Evolutionary conservation across 2,888 invertebrate species (phyloP), one percentile per base, ranked within the genome.

Genomic region (Drosophila nigricruria): DNA sequence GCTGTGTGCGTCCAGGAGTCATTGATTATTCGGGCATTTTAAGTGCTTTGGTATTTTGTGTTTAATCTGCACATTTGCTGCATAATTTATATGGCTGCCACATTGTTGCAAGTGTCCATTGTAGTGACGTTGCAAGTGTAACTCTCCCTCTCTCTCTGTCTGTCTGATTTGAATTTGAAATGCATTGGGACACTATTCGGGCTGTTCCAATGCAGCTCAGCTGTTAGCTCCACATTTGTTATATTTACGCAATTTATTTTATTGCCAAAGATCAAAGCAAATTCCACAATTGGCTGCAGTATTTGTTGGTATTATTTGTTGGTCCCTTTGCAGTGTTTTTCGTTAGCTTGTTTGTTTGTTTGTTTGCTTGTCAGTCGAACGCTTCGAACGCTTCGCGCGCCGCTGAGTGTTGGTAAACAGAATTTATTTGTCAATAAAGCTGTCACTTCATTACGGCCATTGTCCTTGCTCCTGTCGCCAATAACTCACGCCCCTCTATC

Each of bases 371-470:
- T 36, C 58, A 50, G 52, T 65, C 65, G 53, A 49, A 42, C 57
- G 69, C 62, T 66, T 65, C 65, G 53, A 49, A 42, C 57, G 69
- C 62, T 66, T 62, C 72, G 79, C 49, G 49, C 49, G 30, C 18
- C 14, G 30, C 69, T 86, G 83, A 79, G 83, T 79, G 84, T 74
- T 84, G 81, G 75, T 77, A 82, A 81, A 88, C 82, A 79, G 74
- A 87, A 87, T 87, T 87, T 87, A 86, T 86, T 79, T 88, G 88
- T 84, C 86, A 87, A 87, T 87, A 88, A 87, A 88, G 81, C 82
- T 82, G 88, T 88, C 88, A 86, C 87, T 87, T 87, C 87, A 88
- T 87, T 87, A 87, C 88, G 77, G 72, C 69, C 71, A 77, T 88
- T 77, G 70, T 73, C 86, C 70, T 61, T 66, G 62, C 77, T 70